Conservation (phyloP, 2,113 vertebrate species). For the Atractosteus spatula region DNA sequence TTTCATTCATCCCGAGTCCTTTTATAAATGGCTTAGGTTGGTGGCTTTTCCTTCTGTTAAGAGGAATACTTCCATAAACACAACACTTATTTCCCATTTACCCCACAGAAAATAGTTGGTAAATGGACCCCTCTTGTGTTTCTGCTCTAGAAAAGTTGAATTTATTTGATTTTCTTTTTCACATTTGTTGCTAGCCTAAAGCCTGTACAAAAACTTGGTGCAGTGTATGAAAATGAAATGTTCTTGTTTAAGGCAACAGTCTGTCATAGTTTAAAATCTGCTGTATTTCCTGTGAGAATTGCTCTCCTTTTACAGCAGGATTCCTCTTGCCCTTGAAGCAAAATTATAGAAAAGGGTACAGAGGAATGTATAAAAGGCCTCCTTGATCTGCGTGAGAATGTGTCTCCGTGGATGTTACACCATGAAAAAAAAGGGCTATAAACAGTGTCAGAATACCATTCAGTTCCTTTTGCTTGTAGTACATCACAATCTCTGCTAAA, state of each 20-base stretch:
- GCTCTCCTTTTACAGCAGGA: conserved; percentile 16
- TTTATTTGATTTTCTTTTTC: conserved; percentile 21
- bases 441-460: conserved; percentile 13
- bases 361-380: conserved; percentile 3
- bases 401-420: conserved; percentile 9
- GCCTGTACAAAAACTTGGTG: conserved; percentile 7
- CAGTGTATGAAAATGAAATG: conserved; percentile 14
- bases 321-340: conserved; percentile 18
- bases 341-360: conserved; percentile 12
- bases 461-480: conserved; percentile 31
- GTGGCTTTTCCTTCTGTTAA: conserved; percentile 19
- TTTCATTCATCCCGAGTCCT: conserved; percentile 15
- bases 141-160: conserved; percentile 6
- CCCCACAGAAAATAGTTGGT: conserved; percentile 17
- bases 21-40: conserved; percentile 21
- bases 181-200: conserved; percentile 10
- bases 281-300: conserved; percentile 18
- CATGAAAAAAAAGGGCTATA: conserved; percentile 7
- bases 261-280: conserved; percentile 18
- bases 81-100: not conserved
- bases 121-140: conserved; percentile 17
- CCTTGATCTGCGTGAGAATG: conserved; percentile 20
- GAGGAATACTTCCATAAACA: conserved; percentile 22
- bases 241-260: conserved; percentile 10
- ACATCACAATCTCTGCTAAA: conserved; percentile 33